Conservation (phyloP, 92 coral and sea anemone genomes). For the Muricea muricata region DNA sequence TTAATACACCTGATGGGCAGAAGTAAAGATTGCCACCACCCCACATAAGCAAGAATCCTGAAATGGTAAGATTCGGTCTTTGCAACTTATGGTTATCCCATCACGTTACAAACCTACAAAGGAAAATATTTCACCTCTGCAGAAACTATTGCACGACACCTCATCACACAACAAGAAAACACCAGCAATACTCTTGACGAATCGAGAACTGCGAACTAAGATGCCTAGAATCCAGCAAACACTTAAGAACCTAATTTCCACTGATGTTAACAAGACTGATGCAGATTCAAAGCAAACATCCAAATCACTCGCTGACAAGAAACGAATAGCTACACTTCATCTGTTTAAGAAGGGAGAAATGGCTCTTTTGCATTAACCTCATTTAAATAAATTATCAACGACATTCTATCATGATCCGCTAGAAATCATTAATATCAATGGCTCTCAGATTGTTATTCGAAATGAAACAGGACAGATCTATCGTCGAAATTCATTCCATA, state of each 20-base stretch:
- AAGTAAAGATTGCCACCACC: no score
- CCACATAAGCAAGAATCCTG: conserved; percentile 40
- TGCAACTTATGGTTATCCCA: conserved; percentile 58
- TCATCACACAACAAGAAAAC: conserved; percentile 56
- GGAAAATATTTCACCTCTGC: conserved; percentile 28
- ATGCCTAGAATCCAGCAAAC: no score
- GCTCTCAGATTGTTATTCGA: conserved; percentile 10
- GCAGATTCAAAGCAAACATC: conserved; percentile 35
- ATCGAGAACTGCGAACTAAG: no score
- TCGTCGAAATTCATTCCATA: no score
- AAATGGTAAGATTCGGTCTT: conserved; percentile 56
- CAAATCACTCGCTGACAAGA: conserved; percentile 25
- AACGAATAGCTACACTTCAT: conserved; percentile 4
- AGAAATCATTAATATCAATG: neutral
- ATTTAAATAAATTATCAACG: conserved; percentile 30
- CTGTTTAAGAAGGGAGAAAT: conserved; percentile 20
- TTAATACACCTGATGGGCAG: no score
- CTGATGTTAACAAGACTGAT: conserved; percentile 2
- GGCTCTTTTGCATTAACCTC: conserved; percentile 42
- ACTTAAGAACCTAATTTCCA: conserved; percentile 45
- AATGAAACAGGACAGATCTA: neutral
- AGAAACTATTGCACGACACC: no score
- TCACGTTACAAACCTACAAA: conserved; percentile 38
- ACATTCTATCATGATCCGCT: conserved; percentile 33
- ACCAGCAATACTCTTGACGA: conserved; percentile 45